Conservation (phyloP, 2,888 invertebrate genomes). For the Calameuta filiformis region DNA sequence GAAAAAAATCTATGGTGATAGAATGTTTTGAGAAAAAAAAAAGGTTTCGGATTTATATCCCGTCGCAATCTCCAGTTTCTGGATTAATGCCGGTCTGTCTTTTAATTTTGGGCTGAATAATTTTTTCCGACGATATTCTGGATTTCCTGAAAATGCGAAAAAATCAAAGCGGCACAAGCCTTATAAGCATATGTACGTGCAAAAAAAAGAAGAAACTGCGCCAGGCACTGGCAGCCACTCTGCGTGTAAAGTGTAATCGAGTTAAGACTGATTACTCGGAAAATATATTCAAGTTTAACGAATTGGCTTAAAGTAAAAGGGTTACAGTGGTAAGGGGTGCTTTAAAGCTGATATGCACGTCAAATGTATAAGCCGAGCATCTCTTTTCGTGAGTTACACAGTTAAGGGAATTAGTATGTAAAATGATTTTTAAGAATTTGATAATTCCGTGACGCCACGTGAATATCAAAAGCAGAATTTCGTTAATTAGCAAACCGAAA, state of each 20-base stretch:
- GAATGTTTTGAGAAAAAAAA: not conserved
- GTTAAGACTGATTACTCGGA: slow-evolving; percentile 39
- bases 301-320: slow-evolving; percentile 36
- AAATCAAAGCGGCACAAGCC: not conserved
- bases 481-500: not conserved
- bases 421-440: not conserved
- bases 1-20: not conserved
- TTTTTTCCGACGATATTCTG: not conserved
- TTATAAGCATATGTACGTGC: not conserved
- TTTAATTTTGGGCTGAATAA: not conserved
- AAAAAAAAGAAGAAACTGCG: not conserved
- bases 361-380: not conserved
- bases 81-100: not conserved
- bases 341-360: slow-evolving; percentile 36
- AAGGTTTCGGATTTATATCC: too few relatives aligned
- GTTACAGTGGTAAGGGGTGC: slow-evolving; percentile 16
- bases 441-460: not conserved
- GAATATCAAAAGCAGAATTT: not conserved
- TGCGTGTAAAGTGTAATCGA: not conserved
- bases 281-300: slow-evolving; percentile 37
- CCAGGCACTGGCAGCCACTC: not conserved
- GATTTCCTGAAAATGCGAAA: not conserved
- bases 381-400: not conserved
- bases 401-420: not conserved
- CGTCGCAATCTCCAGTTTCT: not conserved